Conservation (phyloP, 1,140 invertebrate genomes). For the Lethrus apterus region DNA sequence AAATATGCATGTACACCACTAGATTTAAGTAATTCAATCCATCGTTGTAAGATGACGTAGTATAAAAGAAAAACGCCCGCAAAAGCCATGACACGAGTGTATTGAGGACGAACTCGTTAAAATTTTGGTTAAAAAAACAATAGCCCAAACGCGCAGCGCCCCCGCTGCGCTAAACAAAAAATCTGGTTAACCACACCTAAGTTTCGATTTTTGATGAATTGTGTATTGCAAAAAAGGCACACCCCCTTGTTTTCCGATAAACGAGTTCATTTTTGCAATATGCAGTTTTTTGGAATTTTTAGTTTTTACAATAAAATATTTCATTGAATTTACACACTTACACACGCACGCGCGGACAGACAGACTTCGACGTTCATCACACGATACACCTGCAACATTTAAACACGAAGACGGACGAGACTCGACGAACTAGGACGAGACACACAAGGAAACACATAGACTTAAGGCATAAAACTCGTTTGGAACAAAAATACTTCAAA, state of each 20-base stretch:
- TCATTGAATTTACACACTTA: background rate
- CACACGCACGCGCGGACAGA: background rate
- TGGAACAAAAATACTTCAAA: conserved; percentile 5
- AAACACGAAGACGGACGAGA: too few relatives aligned
- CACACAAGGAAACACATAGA: background rate
- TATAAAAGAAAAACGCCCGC: too few relatives aligned
- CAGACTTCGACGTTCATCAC: too few relatives aligned
- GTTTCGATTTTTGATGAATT: conserved; percentile 29
- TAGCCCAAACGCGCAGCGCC: conserved; percentile 39
- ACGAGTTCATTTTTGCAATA: conserved; percentile 13
- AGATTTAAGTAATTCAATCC: too few relatives aligned
- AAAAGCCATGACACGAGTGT: conserved; percentile 5
- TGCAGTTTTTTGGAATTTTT: conserved; percentile 4
- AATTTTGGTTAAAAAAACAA: conserved; percentile 34
- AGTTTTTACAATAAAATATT: conserved; percentile 10
- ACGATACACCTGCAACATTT: too few relatives aligned
- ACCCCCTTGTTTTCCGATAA: conserved; percentile 1
- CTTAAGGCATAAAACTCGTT: background rate
- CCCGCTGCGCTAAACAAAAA: conserved; percentile 38
- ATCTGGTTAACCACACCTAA: conserved; percentile 37
- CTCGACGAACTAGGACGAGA: background rate
- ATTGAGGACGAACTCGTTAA: conserved; percentile 22
- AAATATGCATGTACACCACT: too few relatives aligned
- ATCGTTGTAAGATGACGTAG: too few relatives aligned
- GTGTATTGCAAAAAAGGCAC: conserved; percentile 26